These are phyloP conservation scores for Oenanthe melanoleuca DNA, from an alignment of 2,113 vertebrate genomes.

Conservation along the genomic window DNA sequence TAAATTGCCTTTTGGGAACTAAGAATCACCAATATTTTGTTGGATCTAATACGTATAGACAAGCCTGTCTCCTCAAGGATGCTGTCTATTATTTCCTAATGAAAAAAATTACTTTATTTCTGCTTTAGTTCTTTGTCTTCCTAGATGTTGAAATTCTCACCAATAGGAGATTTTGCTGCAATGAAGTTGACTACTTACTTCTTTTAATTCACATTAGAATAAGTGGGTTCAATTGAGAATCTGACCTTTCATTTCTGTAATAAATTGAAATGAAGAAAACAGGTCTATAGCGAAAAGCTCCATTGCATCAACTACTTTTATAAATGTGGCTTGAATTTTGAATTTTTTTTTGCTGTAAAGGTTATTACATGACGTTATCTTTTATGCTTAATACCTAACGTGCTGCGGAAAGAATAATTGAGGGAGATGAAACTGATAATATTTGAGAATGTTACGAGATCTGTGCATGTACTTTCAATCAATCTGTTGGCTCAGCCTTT, in stretches of 20 bases:
- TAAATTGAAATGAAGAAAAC: neutral
- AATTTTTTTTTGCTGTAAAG: neutral
- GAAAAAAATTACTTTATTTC: neutral
- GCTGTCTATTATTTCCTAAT: neutral
- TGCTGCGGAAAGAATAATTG: conserved; percentile 3
- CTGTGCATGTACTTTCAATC: neutral
- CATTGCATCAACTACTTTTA: neutral
- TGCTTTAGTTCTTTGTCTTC: neutral
- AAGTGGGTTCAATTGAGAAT: neutral
- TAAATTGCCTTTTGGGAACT: neutral
- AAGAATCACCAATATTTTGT: neutral
- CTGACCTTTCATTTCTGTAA: neutral
- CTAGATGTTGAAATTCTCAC: neutral
- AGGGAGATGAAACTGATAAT: neutral
- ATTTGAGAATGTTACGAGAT: neutral
- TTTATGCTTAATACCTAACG: neutral
- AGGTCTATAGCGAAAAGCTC: neutral
- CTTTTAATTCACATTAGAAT: neutral
- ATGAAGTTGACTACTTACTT: neutral
- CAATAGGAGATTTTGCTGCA: neutral
- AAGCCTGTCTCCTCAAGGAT: neutral
- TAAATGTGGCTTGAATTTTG: neutral
- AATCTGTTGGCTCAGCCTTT: neutral
- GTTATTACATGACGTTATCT: conserved; percentile 5
- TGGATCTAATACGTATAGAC: neutral